These are phyloP conservation scores for Ferdinandea cuprea DNA, from an alignment of 2,888 invertebrate genomes.

Conservation along the genomic window DNA sequence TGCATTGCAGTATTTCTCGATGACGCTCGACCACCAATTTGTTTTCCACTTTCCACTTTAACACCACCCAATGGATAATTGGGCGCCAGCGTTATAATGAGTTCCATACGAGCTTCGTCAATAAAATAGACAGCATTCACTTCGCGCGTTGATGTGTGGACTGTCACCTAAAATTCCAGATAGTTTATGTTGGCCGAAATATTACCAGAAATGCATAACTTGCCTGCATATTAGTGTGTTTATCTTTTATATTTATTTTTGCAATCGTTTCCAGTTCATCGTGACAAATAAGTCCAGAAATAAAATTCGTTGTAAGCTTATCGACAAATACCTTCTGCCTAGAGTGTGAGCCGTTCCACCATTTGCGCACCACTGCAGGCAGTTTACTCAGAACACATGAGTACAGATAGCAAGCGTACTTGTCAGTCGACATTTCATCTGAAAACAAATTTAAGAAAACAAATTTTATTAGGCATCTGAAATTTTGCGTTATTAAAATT, in stretches of 20 bases:
- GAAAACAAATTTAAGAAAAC: slow-evolving; percentile 34
- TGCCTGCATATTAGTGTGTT: slow-evolving; percentile 87
- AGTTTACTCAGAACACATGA: slow-evolving; percentile 86
- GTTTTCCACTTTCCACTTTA: slow-evolving; percentile 87
- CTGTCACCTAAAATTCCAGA: slow-evolving; percentile 85
- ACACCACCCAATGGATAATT: slow-evolving; percentile 94
- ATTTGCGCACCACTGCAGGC: slow-evolving; percentile 90
- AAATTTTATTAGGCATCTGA: slow-evolving; percentile 7
- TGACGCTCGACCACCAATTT: slow-evolving; percentile 88
- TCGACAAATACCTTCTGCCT: slow-evolving; percentile 87
- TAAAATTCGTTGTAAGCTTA: slow-evolving; percentile 87
- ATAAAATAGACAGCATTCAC: slow-evolving; percentile 91
- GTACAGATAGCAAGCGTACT: slow-evolving; percentile 87
- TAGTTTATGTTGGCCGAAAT: neutral
- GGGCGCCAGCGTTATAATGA: slow-evolving; percentile 89
- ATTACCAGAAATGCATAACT: slow-evolving; percentile 67
- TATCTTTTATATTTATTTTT: slow-evolving; percentile 84
- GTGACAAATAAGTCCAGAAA: slow-evolving; percentile 87
- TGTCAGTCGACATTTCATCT: slow-evolving; percentile 79
- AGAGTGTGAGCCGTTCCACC: slow-evolving; percentile 89
- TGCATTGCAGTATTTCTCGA: slow-evolving; percentile 91
- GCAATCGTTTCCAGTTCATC: slow-evolving; percentile 87
- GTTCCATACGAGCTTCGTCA: slow-evolving; percentile 90
- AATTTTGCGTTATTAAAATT: slow-evolving; percentile 10
- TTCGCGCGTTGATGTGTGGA: slow-evolving; percentile 89